A percentile compares a stretch with the other conserved stretches of the same genome.
These are phyloP conservation scores for Nomada fucata DNA, from an alignment of 2,888 invertebrate genomes.

Conservation along the genomic window DNA sequence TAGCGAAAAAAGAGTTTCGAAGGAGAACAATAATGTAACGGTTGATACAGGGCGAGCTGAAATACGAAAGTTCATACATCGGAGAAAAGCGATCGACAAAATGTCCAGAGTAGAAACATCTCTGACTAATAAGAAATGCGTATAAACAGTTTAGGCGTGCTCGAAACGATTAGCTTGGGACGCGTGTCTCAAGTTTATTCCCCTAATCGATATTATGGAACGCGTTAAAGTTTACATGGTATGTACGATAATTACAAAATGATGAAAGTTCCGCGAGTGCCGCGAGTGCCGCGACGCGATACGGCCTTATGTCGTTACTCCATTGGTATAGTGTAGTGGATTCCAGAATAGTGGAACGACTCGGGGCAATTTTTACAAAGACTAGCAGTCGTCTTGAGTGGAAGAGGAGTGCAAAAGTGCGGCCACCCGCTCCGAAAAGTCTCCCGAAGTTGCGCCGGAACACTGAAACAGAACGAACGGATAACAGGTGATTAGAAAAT, in stretches of 20 bases:
- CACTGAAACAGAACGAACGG: slow-evolving; percentile 71
- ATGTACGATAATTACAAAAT: slow-evolving; percentile 49
- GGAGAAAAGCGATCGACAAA: too few species aligned
- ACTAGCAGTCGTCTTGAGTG: slow-evolving; percentile 81
- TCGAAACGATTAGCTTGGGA: not conserved
- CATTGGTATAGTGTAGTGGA: slow-evolving; percentile 21
- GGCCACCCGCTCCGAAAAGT: slow-evolving; percentile 79
- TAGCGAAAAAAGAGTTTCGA: slow-evolving; percentile 35
- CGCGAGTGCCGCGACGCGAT: slow-evolving; percentile 11
- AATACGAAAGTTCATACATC: not conserved
- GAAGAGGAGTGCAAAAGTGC: slow-evolving; percentile 79
- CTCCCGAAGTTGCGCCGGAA: slow-evolving; percentile 70
- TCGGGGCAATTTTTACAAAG: slow-evolving; percentile 50
- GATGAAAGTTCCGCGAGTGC: slow-evolving; percentile 27
- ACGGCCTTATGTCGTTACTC: not conserved
- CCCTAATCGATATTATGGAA: slow-evolving; percentile 26
- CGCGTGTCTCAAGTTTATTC: slow-evolving; percentile 22
- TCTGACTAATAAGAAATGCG: slow-evolving; percentile 1
- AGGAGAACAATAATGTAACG: not conserved
- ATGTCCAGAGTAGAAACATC: not conserved
- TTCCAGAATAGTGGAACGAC: slow-evolving; percentile 7
- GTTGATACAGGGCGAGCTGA: too few species aligned
- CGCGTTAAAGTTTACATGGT: slow-evolving; percentile 46
- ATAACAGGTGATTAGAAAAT: not conserved
- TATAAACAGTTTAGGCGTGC: not conserved